phyloP scores from a whole-genome alignment of 2,888 invertebrate species.

The Busseola fusca region DNA sequence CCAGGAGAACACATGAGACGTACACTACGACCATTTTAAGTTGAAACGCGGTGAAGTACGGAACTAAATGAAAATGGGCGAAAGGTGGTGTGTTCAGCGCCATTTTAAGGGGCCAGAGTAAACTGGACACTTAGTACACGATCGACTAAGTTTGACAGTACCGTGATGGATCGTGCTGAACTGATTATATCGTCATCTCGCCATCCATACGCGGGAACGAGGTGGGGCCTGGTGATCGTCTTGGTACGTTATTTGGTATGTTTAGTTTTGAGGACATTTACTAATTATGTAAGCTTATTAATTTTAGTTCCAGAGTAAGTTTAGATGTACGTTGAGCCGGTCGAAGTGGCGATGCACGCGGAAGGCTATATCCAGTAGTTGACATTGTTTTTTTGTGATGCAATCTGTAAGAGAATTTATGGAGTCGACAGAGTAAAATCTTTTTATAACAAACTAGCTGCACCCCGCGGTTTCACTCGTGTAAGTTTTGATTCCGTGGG shows the following conservation, averaged over 20 bases:
- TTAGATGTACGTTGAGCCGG: no score
- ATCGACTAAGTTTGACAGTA: conserved; percentile 75
- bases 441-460: no score
- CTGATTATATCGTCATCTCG: conserved; percentile 71
- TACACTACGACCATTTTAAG: not conserved
- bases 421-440: no score
- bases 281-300: conserved; percentile 6
- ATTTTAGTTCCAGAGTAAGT: no score
- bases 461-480: no score
- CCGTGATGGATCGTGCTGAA: conserved; percentile 76
- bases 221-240: conserved; percentile 26
- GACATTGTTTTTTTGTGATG: no score
- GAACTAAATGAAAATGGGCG: not conserved
- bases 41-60: not conserved
- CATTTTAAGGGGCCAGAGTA: conserved; percentile 15
- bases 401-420: no score
- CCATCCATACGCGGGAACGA: conserved; percentile 43
- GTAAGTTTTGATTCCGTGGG: no score
- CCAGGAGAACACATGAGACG: conserved; percentile 62
- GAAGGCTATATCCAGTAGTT: no score
- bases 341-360: no score
- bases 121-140: conserved; percentile 58
- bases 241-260: conserved; percentile 10
- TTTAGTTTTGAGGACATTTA: conserved; percentile 24
- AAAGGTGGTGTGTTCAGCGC: conserved; percentile 5